Conservation (phyloP, 2,797 vertebrate species). For the Anolis apletophallus region DNA sequence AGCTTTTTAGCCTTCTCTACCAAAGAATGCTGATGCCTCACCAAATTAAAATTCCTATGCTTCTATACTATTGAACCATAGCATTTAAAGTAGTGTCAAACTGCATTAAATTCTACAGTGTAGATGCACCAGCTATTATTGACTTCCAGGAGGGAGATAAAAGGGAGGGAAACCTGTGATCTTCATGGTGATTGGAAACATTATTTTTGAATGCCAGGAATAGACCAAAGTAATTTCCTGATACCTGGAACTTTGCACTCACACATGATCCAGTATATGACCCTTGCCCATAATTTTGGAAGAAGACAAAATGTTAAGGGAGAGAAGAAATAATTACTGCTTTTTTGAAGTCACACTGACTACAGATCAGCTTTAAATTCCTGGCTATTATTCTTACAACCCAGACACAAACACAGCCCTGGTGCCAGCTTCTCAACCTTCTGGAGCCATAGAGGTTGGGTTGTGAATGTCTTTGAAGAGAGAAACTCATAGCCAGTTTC, state of each 20-base stretch:
- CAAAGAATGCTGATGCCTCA: too few relatives aligned
- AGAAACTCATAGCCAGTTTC: conserved; percentile 70
- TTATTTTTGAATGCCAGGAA: too few relatives aligned
- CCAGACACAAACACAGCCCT: conserved; percentile 50
- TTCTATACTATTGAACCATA: too few relatives aligned
- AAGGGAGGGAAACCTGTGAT: not conserved
- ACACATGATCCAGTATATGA: not conserved
- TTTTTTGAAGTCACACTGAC: conserved; percentile 39
- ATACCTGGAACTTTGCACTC: too few relatives aligned
- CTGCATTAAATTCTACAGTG: too few relatives aligned
- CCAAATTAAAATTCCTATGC: too few relatives aligned
- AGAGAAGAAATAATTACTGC: conserved; percentile 23
- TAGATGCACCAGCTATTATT: too few relatives aligned
- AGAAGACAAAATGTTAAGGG: conserved; percentile 49
- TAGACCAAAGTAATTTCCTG: too few relatives aligned
- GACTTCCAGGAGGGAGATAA: too few relatives aligned
- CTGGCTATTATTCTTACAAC: conserved; percentile 65
- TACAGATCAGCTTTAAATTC: conserved; percentile 30
- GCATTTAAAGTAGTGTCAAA: too few relatives aligned
- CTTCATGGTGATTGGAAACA: not conserved
- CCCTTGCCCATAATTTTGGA: conserved; percentile 19
- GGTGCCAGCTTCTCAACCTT: conserved; percentile 61
- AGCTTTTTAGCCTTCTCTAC: too few relatives aligned
- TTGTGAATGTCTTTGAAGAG: conserved; percentile 69
- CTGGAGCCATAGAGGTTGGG: conserved; percentile 66